Percentiles rank a stretch among this genome's conserved stretches.
phyloP scores from a whole-genome alignment of 2,888 invertebrate genomes.

The Plagodis pulveraria region DNA sequence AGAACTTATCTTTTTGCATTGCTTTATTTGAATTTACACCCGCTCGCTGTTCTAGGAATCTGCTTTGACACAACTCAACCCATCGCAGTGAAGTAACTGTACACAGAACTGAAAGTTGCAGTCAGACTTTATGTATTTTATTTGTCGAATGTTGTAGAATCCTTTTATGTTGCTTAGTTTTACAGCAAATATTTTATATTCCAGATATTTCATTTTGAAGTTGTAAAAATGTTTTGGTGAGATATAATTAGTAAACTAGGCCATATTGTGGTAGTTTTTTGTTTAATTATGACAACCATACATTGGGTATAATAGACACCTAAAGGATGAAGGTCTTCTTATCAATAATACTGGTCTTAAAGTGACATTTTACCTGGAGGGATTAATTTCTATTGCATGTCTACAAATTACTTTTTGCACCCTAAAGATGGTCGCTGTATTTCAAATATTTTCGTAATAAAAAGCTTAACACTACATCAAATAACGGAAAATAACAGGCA shows the following conservation, averaged over 20 bases:
- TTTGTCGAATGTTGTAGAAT: neutral
- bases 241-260: too few species aligned
- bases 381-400: too few species aligned
- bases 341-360: neutral
- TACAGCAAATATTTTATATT: neutral
- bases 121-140: constrained; percentile 1
- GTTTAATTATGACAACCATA: too few species aligned
- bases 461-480: too few species aligned
- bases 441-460: too few species aligned
- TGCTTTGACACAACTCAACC: neutral
- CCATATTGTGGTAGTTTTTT: too few species aligned
- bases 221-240: too few species aligned
- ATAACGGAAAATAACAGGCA: neutral
- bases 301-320: too few species aligned
- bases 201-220: neutral
- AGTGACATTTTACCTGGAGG: neutral
- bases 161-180: neutral
- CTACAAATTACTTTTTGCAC: too few species aligned
- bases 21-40: neutral
- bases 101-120: constrained; percentile 4
- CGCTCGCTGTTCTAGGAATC: neutral
- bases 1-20: too few species aligned
- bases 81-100: neutral
- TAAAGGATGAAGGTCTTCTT: too few species aligned
- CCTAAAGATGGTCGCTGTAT: too few species aligned